Conservation (phyloP, 1,140 invertebrate species). For the Marisa cornuarietis region DNA sequence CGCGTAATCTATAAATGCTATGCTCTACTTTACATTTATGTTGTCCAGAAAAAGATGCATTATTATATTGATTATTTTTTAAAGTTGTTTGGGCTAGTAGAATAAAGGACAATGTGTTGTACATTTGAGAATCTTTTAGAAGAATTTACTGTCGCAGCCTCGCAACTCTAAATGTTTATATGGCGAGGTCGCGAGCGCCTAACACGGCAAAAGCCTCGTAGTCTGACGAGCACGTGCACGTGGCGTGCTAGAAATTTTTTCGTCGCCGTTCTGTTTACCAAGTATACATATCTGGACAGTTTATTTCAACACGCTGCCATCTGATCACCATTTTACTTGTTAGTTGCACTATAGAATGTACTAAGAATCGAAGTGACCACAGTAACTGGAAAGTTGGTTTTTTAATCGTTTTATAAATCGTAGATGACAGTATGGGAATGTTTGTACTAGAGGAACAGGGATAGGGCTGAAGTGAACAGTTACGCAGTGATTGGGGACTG, state of each 20-base stretch:
- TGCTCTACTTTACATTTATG: too few relatives aligned
- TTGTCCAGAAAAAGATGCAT: too few relatives aligned
- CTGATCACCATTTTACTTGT: not conserved
- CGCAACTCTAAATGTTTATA: slow-evolving; percentile 2
- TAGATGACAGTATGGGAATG: too few relatives aligned
- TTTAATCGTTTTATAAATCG: not conserved
- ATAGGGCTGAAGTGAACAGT: too few relatives aligned
- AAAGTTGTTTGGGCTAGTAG: not conserved
- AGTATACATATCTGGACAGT: not conserved
- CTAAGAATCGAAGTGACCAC: not conserved
- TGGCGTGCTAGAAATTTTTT: slow-evolving; percentile 1
- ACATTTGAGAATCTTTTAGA: not conserved
- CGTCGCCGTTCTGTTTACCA: not conserved
- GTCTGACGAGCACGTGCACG: slow-evolving; percentile 15
- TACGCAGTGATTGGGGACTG: too few relatives aligned
- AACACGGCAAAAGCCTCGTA: not conserved
- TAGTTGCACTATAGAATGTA: not conserved
- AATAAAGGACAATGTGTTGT: not conserved
- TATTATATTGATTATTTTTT: not conserved
- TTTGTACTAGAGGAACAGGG: too few relatives aligned
- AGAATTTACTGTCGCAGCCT: too few relatives aligned
- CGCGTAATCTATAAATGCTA: too few relatives aligned
- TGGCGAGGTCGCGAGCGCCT: not conserved
- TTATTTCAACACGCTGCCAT: not conserved
- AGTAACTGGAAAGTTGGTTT: not conserved